phyloP scores from a whole-genome alignment of 2,888 invertebrate species.

The Scotopteryx bipunctaria region DNA sequence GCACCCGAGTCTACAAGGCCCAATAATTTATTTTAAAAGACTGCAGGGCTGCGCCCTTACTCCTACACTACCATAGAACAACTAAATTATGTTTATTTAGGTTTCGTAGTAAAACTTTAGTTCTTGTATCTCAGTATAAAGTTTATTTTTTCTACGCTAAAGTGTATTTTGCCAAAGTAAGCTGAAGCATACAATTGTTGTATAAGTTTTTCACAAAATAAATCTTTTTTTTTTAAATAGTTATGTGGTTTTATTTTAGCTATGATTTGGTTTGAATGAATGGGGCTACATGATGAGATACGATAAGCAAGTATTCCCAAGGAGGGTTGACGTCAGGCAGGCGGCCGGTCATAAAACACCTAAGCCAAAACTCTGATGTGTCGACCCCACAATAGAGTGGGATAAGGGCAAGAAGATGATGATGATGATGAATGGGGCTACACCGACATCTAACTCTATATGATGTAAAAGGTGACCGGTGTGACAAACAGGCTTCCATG shows the following conservation, averaged over 20 bases:
- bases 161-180: conserved; percentile 59
- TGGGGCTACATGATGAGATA: no score
- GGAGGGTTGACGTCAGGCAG: no score
- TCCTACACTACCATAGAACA: conserved; percentile 58
- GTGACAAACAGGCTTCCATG: no score
- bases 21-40: conserved; percentile 71
- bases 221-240: conserved; percentile 40
- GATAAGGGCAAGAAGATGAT: no score
- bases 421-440: no score
- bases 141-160: conserved; percentile 64
- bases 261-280: no score
- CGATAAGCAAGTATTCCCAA: no score
- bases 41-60: conserved; percentile 59
- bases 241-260: conserved; percentile 22
- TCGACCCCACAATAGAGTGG: no score
- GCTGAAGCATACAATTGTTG: conserved; percentile 56
- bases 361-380: no score
- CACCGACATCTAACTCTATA: no score
- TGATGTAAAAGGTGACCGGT: no score
- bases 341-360: no score
- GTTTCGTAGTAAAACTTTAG: conserved; percentile 47
- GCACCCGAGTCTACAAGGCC: conserved; percentile 89
- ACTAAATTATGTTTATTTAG: conserved; percentile 71
- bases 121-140: conserved; percentile 38
- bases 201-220: conserved; percentile 72